A percentile compares a stretch with the other conserved stretches of the same genome.
phyloP scores from a whole-genome alignment of 2,888 invertebrate genomes.

The Dyspetes luteomarginatus region DNA sequence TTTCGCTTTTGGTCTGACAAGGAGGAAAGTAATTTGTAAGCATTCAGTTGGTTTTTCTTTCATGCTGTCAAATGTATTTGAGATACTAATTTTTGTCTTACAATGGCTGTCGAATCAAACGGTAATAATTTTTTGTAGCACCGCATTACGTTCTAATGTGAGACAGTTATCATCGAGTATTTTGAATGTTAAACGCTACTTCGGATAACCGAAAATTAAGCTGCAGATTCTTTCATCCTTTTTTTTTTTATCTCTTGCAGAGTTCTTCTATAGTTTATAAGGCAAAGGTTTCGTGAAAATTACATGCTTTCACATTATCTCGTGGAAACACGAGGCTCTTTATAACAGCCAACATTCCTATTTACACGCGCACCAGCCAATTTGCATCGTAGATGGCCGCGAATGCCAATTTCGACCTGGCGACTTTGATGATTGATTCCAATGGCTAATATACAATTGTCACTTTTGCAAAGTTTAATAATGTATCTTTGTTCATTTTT shows the following conservation, averaged over 20 bases:
- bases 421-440: not conserved
- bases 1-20: no score
- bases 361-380: slow-evolving; percentile 33
- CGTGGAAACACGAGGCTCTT: slow-evolving; percentile 8
- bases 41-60: no score
- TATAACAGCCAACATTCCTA: slow-evolving; percentile 38
- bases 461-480: not conserved
- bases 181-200: not conserved
- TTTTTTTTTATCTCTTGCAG: not conserved
- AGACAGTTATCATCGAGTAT: slow-evolving; percentile 3
- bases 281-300: slow-evolving; percentile 21
- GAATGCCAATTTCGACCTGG: not conserved
- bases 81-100: slow-evolving; percentile 19
- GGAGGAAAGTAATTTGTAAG: no score
- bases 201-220: not conserved
- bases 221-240: not conserved
- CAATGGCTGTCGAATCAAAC: slow-evolving; percentile 12
- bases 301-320: slow-evolving; percentile 1
- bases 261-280: slow-evolving; percentile 15
- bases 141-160: slow-evolving; percentile 19
- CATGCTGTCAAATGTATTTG: slow-evolving; percentile 15
- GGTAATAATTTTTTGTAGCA: slow-evolving; percentile 20
- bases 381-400: slow-evolving; percentile 23
- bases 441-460: not conserved
- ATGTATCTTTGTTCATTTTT: not conserved